Base-by-base conservation (phyloP, 2,888 invertebrate species). In the Lissocephala sabroskyi region DNA sequence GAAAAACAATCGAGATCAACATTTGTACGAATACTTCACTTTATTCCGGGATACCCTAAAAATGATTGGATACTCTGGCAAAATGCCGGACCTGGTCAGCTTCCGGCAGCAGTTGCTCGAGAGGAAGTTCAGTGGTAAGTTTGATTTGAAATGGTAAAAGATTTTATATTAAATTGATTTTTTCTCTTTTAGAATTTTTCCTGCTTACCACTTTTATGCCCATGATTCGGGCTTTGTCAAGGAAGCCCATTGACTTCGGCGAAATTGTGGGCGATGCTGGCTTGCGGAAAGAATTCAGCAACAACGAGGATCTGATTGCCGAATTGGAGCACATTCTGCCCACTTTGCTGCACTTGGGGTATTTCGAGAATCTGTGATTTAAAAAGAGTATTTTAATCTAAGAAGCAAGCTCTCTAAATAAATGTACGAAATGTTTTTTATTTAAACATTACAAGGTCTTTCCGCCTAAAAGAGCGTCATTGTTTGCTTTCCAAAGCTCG, bases 1-100 rank as follows among this genome's bases (percentile, higher is more conserved):
- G 0, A 41, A 39, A 16, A 45, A 53, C 1, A 51, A 63, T 6
- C 45, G 45, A 1, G 68, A 79, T 14, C 63, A 75, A 37, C 33
- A 74, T 1, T 42, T 79, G 7, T 41, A 70, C n/a, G 62, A 70
- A 29, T 79, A 79, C 23, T 78, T 73, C 19, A 43, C 44, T 0
- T 56, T 52, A 9, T 71, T 81, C 2, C 39, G 43, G 3, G 49
- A 58, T 0, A 59, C 70, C 0, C 46, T 81, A 5, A 56, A 55
- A 26, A 66, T 59, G 41, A 51, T 71, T 1, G 52, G 62, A 1
- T 79, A 54, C 26, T 46, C 58, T 1, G 79, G 65, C 0, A 45
- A 49, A 32, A 5, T 79, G 10, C 81, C 80, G 1, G 59, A 39
- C 1, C 47, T 60, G 32, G 17, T 44, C 0, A 59, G 62, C 0